These are phyloP conservation scores for Musca domestica DNA, from an alignment of 1,140 invertebrate species.

Conservation along the genomic window DNA sequence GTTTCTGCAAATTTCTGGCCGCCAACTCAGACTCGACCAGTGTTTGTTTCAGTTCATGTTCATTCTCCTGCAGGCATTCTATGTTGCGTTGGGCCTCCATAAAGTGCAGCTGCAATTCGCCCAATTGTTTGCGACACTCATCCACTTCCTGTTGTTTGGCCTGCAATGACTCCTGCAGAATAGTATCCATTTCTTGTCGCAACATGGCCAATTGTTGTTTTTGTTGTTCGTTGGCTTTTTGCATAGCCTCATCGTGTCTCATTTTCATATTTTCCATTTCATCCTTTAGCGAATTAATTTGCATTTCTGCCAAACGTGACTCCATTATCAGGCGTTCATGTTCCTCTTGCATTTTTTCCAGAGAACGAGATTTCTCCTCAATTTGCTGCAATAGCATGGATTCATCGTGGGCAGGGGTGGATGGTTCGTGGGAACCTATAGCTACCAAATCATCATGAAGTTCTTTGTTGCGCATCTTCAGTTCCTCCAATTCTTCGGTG, in stretches of 20 bases:
- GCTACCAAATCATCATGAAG: constrained; percentile 45
- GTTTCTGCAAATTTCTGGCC: constrained; percentile 41
- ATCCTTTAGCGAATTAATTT: constrained; percentile 44
- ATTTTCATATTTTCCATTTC: constrained; percentile 42
- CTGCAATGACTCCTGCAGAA: constrained; percentile 27
- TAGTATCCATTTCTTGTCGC: constrained; percentile 31
- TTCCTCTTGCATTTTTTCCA: constrained; percentile 36
- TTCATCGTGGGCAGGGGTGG: neutral
- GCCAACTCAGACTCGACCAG: constrained; percentile 45
- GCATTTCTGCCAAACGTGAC: constrained; percentile 48
- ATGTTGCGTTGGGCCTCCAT: constrained; percentile 30
- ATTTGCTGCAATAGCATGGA: constrained; percentile 37
- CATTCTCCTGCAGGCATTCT: constrained; percentile 49
- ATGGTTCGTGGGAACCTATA: constrained; percentile 30
- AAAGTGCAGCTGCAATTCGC: constrained; percentile 33
- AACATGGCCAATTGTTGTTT: constrained; percentile 42
- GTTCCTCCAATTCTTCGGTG: constrained; percentile 36
- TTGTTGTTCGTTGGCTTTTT: constrained; percentile 32
- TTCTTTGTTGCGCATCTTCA: constrained; percentile 39
- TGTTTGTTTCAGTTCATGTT: constrained; percentile 45
- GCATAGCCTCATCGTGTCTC: constrained; percentile 34
- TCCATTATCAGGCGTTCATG: constrained; percentile 48
- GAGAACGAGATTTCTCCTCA: constrained; percentile 20
- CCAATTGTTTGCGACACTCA: constrained; percentile 36
- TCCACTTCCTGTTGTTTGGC: constrained; percentile 30